Conservation (phyloP, 2,888 invertebrate genomes). For the Drosophila macrothrix region DNA sequence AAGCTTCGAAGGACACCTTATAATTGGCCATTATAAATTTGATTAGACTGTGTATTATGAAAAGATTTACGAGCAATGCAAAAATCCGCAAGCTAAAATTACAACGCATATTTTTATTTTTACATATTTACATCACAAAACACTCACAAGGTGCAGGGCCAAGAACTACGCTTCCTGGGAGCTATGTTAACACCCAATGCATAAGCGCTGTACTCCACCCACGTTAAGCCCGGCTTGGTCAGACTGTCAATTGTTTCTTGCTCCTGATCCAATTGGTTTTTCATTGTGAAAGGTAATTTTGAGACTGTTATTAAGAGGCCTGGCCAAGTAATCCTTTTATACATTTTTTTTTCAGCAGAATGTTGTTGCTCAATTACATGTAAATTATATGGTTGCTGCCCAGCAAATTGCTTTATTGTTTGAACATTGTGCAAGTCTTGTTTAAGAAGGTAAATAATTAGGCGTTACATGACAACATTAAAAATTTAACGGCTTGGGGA, state of each 20-base stretch:
- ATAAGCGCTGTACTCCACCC: slow-evolving; percentile 69
- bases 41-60: slow-evolving; percentile 57
- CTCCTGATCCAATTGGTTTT: slow-evolving; percentile 55
- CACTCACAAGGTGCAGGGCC: slow-evolving; percentile 58
- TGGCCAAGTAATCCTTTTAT: slow-evolving; percentile 44
- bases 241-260: slow-evolving; percentile 55
- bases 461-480: slow-evolving; percentile 61
- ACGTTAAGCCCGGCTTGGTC: slow-evolving; percentile 54
- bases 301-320: slow-evolving; percentile 36
- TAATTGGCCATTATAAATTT: slow-evolving; percentile 60
- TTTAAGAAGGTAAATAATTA: slow-evolving; percentile 32
- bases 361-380: slow-evolving; percentile 52
- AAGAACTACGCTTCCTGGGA: slow-evolving; percentile 63
- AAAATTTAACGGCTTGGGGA: slow-evolving; percentile 45
- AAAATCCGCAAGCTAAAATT: slow-evolving; percentile 39
- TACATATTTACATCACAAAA: not conserved
- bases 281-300: slow-evolving; percentile 40
- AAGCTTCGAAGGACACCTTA: slow-evolving; percentile 64
- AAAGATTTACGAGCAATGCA: slow-evolving; percentile 48
- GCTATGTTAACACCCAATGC: slow-evolving; percentile 63
- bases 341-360: slow-evolving; percentile 19
- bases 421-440: slow-evolving; percentile 55
- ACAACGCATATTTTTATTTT: too few species aligned
- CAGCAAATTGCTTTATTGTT: slow-evolving; percentile 59
- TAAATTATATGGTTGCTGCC: slow-evolving; percentile 64